Evolutionary conservation across 2,888 invertebrate genomes (phyloP).

Genomic region (Pammene fasciana): DNA sequence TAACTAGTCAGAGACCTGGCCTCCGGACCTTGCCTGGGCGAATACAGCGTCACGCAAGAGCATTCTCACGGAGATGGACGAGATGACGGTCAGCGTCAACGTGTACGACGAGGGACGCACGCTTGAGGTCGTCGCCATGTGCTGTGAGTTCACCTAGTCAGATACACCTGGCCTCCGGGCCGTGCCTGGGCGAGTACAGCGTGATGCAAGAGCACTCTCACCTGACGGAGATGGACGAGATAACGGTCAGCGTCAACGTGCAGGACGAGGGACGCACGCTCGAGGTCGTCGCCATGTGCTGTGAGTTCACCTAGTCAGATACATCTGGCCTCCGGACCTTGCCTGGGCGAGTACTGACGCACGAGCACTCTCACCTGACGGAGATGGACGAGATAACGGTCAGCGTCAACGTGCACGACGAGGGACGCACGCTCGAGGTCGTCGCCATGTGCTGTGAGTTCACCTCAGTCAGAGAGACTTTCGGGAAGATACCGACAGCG

Average conservation of each 20-base stretch:
- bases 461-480: conserved; percentile 85
- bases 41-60: conserved; percentile 91
- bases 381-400: conserved; percentile 92
- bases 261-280: conserved; percentile 94
- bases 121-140: conserved; percentile 96
- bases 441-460: conserved; percentile 96
- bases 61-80: conserved; percentile 89
- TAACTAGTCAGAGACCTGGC: conserved; percentile 87
- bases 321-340: conserved; percentile 88
- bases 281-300: conserved; percentile 97
- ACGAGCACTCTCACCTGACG: conserved; percentile 90
- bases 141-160: conserved; percentile 89
- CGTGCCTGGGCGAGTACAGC: conserved; percentile 91
- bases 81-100: conserved; percentile 94
- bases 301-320: conserved; percentile 88
- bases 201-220: conserved; percentile 90
- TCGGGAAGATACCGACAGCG: conserved; percentile 93
- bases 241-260: conserved; percentile 96
- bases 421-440: conserved; percentile 95
- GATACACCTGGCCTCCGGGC: conserved; percentile 89
- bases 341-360: conserved; percentile 93
- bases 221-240: conserved; percentile 89
- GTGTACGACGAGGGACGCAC: conserved; percentile 95
- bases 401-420: conserved; percentile 95
- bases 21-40: conserved; percentile 90